Percentiles rank a stretch among this genome's conserved stretches.
These are phyloP conservation scores for Hozukius guyotensis DNA, from an alignment of 2,797 vertebrate genomes.

Conservation along the genomic window DNA sequence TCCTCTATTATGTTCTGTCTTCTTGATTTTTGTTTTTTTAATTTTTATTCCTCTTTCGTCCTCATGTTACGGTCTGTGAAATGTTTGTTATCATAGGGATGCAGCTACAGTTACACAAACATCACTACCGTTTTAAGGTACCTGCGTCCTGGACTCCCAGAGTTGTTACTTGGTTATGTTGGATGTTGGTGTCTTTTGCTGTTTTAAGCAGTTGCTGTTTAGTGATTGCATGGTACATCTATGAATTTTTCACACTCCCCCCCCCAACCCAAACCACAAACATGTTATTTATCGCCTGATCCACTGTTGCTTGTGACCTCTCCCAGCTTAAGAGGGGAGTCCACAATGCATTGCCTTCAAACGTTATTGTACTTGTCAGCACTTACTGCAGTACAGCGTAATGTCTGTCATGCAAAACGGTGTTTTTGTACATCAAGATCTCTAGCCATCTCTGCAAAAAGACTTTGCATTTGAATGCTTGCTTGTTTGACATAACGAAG, in stretches of 20 bases:
- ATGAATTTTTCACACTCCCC: constrained; percentile 47
- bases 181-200: constrained; percentile 62
- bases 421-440: constrained; percentile 82
- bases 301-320: constrained; percentile 76
- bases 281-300: constrained; percentile 63
- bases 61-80: constrained; percentile 77
- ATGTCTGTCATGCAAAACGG: constrained; percentile 87
- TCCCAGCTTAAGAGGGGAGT: constrained; percentile 70
- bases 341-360: constrained; percentile 83
- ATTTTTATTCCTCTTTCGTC: constrained; percentile 70
- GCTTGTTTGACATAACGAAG: constrained; percentile 82
- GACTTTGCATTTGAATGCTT: constrained; percentile 76
- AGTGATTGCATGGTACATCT: constrained; percentile 74
- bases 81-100: constrained; percentile 70
- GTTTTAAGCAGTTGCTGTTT: constrained; percentile 64
- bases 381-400: constrained; percentile 85
- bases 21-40: constrained; percentile 55
- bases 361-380: constrained; percentile 78
- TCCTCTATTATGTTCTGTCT: constrained; percentile 78
- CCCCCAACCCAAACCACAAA: constrained; percentile 33
- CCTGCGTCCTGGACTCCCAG: constrained; percentile 79
- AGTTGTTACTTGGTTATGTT: constrained; percentile 69
- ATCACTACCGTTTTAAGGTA: constrained; percentile 76
- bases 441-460: constrained; percentile 80
- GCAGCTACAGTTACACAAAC: constrained; percentile 79